Evolutionary conservation across 2,888 invertebrate genomes (phyloP).

Genomic region (Octodonta nipae): DNA sequence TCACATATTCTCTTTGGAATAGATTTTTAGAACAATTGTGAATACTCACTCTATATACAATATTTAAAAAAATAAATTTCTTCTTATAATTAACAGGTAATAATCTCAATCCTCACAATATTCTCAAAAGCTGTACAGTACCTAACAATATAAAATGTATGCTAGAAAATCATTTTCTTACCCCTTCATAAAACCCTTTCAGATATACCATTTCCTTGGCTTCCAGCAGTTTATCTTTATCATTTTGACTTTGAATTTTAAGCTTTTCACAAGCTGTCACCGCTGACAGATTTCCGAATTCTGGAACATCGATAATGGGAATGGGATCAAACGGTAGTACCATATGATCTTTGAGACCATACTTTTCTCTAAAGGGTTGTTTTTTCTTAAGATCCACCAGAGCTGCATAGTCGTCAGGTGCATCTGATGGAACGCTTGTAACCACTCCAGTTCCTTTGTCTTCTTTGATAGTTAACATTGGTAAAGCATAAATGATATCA

Average conservation of each 20-base stretch:
- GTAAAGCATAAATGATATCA: slow-evolving; percentile 76
- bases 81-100: too few relatives aligned
- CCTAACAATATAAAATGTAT: not conserved
- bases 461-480: slow-evolving; percentile 95
- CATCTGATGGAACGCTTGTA: slow-evolving; percentile 95
- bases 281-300: slow-evolving; percentile 74
- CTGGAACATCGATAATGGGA: slow-evolving; percentile 85
- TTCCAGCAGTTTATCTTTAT: slow-evolving; percentile 79
- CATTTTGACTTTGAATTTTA: slow-evolving; percentile 97
- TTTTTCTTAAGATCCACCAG: slow-evolving; percentile 91
- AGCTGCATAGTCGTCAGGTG: slow-evolving; percentile 97
- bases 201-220: slow-evolving; percentile 94
- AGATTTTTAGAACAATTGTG: too few relatives aligned
- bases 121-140: too few relatives aligned
- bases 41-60: too few relatives aligned
- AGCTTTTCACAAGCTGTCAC: slow-evolving; percentile 71
- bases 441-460: slow-evolving; percentile 98
- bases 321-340: slow-evolving; percentile 41
- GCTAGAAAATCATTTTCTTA: slow-evolving; percentile 24
- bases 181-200: slow-evolving; percentile 91
- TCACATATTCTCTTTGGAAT: too few relatives aligned
- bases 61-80: too few relatives aligned
- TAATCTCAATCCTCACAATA: too few relatives aligned
- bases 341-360: slow-evolving; percentile 72
- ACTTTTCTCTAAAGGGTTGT: slow-evolving; percentile 87